Conservation (phyloP, 1,140 invertebrate genomes). For the Dendrolimus punctatus region DNA sequence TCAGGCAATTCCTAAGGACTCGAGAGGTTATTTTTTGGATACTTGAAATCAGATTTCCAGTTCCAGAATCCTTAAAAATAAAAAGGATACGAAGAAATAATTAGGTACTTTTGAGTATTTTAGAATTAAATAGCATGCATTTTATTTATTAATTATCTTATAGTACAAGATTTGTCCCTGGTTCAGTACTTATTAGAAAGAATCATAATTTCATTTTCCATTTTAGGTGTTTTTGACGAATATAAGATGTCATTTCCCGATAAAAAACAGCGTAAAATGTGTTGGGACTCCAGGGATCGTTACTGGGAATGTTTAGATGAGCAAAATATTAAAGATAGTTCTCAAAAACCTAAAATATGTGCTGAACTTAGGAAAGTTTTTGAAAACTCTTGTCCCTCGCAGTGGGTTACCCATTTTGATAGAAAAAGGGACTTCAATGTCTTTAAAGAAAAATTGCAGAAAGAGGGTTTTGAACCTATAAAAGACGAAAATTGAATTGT, state of each 20-base stretch:
- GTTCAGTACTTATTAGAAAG: too few species aligned
- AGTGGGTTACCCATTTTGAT: conserved; percentile 97
- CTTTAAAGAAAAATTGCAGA: conserved; percentile 91
- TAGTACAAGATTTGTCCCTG: too few species aligned
- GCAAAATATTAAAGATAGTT: conserved; percentile 66
- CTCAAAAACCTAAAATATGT: conserved; percentile 75
- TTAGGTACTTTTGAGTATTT: too few species aligned
- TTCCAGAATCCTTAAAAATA: too few species aligned
- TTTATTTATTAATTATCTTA: too few species aligned
- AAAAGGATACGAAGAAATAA: too few species aligned
- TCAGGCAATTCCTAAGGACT: too few species aligned
- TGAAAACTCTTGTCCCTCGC: conserved; percentile 86
- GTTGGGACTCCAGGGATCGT: conserved; percentile 88
- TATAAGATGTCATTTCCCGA: conserved; percentile 85
- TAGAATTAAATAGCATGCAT: too few species aligned
- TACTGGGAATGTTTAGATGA: conserved; percentile 93
- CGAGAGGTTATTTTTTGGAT: too few species aligned
- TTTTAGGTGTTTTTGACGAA: conserved; percentile 27
- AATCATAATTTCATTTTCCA: background rate
- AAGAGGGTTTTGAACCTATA: conserved; percentile 86
- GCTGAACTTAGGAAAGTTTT: conserved; percentile 82
- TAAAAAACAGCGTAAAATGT: conserved; percentile 85
- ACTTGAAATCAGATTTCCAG: too few species aligned
- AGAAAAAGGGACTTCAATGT: conserved; percentile 89
- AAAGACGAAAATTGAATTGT: conserved; percentile 38